A percentile compares a stretch with the other conserved stretches of the same genome.
Conservation (phyloP, 2,113 vertebrate species). For the Phrynosoma blainvillii region DNA sequence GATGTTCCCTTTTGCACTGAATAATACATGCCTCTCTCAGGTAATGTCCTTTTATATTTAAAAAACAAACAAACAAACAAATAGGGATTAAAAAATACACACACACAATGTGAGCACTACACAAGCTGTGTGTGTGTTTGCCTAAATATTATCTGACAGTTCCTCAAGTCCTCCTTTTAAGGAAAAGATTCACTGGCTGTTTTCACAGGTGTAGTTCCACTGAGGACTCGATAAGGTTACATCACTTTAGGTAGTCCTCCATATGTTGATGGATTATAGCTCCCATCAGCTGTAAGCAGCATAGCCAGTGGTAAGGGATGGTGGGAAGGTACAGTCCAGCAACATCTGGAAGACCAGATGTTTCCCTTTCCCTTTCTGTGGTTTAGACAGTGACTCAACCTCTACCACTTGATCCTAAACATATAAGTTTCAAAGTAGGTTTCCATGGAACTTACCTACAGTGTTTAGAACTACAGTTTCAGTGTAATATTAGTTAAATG, state of each 20-base stretch:
- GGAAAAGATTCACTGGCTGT: not conserved
- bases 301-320: not conserved
- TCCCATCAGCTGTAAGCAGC: not conserved
- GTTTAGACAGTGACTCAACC: not conserved
- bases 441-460: constrained; percentile 29
- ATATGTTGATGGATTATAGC: not conserved
- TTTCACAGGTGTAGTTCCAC: not conserved
- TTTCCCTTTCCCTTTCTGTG: not conserved
- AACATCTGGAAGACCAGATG: not conserved
- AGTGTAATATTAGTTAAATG: constrained; percentile 54
- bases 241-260: not conserved
- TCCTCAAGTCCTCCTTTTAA: constrained; percentile 33
- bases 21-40: constrained; percentile 73
- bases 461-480: constrained; percentile 43
- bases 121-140: constrained; percentile 34
- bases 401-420: constrained; percentile 22
- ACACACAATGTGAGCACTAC: constrained; percentile 37
- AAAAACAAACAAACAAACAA: too few species aligned
- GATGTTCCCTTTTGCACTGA: constrained; percentile 70
- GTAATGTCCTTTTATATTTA: constrained; percentile 71
- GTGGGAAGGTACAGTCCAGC: not conserved
- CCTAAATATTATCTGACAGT: constrained; percentile 50
- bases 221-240: not conserved
- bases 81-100: not conserved
- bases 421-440: constrained; percentile 50